Evolutionary conservation across 2,113 vertebrate species (phyloP).

Genomic region (Mormoops blainvillei): DNA sequence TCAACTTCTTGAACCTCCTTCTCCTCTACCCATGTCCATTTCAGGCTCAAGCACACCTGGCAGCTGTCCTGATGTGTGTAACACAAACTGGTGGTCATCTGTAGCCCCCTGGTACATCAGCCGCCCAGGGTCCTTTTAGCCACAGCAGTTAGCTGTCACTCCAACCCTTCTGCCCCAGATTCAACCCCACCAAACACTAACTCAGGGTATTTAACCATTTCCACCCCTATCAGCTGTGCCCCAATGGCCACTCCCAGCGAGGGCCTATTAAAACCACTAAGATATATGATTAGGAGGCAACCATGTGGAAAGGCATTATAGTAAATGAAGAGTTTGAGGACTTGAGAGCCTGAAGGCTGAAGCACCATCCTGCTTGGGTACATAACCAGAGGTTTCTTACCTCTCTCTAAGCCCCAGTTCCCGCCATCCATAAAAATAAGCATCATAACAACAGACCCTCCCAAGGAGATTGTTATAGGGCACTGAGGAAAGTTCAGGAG

Average conservation of each 20-base stretch:
- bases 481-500: background rate
- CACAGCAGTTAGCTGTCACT: background rate
- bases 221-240: background rate
- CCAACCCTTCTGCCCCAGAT: background rate
- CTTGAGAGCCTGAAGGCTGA: background rate
- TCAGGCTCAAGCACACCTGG: background rate
- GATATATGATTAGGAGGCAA: background rate
- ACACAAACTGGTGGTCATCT: background rate
- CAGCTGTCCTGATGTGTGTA: background rate
- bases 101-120: background rate
- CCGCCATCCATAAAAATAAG: background rate
- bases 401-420: background rate
- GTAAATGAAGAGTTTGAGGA: background rate
- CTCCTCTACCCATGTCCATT: background rate
- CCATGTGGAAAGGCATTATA: background rate
- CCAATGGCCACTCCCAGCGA: background rate
- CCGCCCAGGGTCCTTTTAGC: background rate
- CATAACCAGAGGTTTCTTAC: background rate
- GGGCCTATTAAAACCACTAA: background rate
- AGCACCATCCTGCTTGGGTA: background rate
- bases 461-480: fast-evolving
- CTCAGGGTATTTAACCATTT: background rate
- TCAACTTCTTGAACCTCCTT: background rate
- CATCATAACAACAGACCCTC: background rate
- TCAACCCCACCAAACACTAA: background rate